Evolutionary conservation across 2,113 vertebrate species (phyloP).

Genomic region (Junco hyemalis): DNA sequence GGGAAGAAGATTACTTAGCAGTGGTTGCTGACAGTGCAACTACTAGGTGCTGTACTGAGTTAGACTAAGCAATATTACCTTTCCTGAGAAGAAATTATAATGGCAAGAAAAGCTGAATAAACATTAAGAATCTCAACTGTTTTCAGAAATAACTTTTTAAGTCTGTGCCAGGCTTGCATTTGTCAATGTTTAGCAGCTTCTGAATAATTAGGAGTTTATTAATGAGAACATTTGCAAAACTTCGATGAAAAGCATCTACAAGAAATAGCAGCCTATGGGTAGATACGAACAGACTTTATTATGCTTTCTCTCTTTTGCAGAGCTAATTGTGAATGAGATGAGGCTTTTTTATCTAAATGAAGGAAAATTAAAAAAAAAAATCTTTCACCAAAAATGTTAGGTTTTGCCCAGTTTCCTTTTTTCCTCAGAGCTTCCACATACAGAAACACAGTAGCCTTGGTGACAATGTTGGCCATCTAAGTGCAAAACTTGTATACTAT

Average conservation of each 20-base stretch:
- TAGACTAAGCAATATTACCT: background rate
- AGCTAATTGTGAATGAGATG: background rate
- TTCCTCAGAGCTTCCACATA: background rate
- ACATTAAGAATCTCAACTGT: background rate
- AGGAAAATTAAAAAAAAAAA: fast-evolving
- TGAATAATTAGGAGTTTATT: background rate
- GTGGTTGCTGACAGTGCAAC: background rate
- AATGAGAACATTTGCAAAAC: background rate
- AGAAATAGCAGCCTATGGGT: background rate
- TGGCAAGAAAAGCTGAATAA: background rate
- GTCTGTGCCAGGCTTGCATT: background rate
- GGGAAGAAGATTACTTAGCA: background rate
- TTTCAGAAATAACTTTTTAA: background rate
- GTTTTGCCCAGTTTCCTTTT: background rate
- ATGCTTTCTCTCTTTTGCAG: background rate
- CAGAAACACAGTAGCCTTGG: background rate
- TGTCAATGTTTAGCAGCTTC: background rate
- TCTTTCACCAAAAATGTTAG: background rate
- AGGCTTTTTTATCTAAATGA: background rate
- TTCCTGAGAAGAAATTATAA: background rate
- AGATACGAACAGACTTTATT: background rate
- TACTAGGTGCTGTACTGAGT: background rate
- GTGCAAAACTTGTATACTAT: background rate
- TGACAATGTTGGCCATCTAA: background rate
- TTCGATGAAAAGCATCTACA: background rate